These are phyloP conservation scores for Hypolimnas misippus DNA, from an alignment of 2,888 invertebrate species.

Conservation along the genomic window DNA sequence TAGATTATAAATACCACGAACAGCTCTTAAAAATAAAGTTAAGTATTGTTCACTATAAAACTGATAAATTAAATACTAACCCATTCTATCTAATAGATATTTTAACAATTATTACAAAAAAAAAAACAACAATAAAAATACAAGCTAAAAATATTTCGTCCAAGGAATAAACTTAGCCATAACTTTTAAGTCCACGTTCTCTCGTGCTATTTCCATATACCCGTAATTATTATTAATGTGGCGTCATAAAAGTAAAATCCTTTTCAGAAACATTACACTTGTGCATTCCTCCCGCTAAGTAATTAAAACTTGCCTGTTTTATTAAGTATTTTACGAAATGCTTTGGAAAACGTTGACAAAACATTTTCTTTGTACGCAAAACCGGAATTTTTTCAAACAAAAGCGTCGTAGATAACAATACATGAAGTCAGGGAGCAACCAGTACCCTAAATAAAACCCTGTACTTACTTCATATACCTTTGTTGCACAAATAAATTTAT, in stretches of 20 bases:
- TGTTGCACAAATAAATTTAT: no score
- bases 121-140: no score
- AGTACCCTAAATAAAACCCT: not conserved
- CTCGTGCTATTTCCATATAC: not conserved
- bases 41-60: no score
- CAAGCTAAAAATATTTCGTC: not conserved
- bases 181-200: not conserved
- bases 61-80: no score
- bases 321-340: slow-evolving; percentile 26
- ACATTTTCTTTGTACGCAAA: slow-evolving; percentile 27
- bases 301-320: slow-evolving; percentile 22
- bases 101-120: no score
- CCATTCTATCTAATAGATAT: no score
- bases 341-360: slow-evolving; percentile 18
- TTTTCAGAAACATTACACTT: slow-evolving; percentile 6
- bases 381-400: slow-evolving; percentile 25
- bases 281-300: slow-evolving; percentile 13
- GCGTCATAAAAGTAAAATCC: not conserved
- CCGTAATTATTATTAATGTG: not conserved
- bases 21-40: no score
- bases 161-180: not conserved
- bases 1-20: no score
- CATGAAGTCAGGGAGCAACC: no score
- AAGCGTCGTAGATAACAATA: slow-evolving; percentile 21
- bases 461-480: no score